Base-by-base conservation (phyloP, 2,113 vertebrate species). In the Bambusicola thoracicus region DNA sequence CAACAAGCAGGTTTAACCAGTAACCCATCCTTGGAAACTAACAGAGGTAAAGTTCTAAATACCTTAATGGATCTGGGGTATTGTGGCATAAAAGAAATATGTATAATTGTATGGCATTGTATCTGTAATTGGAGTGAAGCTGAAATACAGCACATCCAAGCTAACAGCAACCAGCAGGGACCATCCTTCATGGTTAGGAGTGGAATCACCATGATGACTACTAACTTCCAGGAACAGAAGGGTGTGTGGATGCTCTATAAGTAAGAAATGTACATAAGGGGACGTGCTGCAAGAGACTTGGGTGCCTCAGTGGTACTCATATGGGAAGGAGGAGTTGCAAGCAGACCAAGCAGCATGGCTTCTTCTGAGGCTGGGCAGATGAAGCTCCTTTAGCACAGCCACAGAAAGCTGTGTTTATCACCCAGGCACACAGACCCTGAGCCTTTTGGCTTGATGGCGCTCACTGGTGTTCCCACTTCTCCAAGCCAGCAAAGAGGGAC, bases 371-470 rank as follows among this genome's bases (percentile, higher is more conserved):
- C n/a, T n/a, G 25, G 65, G 36, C 46, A 72, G 83, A 36, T 11
- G 58, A 65, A 70, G 56, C 34, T 69, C 46, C 67, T 36, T n/a
- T 82, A 84, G 34, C 67, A 38, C 13, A 80, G 51, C 10, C 55
- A 46, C 0, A 4, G 62, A 76, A 44, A 89, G 43, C 29, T 3
- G 10, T 13, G 2, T 86, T 95, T 83, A 63, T 51, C 65, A 58
- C 76, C 89, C n/a, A 46, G 68, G 48, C 62, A 49, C 69, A 46
- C 0, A 3, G 56, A 41, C 34, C 25, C 66, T 13, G 48, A 59
- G 34, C 76, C 61, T 61, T 44, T 38, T 0, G 0, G 32, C 58
- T 58, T 46, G 19, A 81, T 70, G 1, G 3, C 17, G 40, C 24
- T 56, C 46, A 40, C 77, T 41, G 63, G 61, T 44, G 85, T 41